phyloP scores from a whole-genome alignment of 2,113 vertebrate species.

The Todiramphus saurophagus region DNA sequence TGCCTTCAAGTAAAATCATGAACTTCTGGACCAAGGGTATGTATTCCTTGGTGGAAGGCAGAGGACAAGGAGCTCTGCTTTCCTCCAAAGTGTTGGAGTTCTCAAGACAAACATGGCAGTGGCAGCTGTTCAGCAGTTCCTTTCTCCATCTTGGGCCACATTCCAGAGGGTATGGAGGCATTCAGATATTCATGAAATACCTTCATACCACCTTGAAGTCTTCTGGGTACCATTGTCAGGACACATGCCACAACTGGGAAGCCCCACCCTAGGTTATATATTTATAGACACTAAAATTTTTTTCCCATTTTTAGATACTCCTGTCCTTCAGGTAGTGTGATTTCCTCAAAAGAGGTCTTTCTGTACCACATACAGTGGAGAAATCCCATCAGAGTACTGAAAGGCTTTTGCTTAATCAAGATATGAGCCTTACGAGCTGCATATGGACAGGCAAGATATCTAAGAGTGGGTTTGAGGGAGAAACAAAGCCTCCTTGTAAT shows the following conservation, averaged over 20 bases:
- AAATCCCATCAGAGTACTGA: not conserved
- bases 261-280: not conserved
- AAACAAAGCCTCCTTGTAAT: not conserved
- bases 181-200: not conserved
- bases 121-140: not conserved
- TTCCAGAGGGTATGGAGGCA: not conserved
- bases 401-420: not conserved
- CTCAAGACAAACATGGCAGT: not conserved
- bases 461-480: not conserved
- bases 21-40: not conserved
- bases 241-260: not conserved
- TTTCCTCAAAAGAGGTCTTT: not conserved
- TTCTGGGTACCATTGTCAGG: not conserved
- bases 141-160: not conserved
- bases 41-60: not conserved
- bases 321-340: not conserved
- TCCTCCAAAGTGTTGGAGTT: accelerated
- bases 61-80: not conserved
- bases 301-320: not conserved
- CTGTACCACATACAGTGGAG: accelerated
- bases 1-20: not conserved
- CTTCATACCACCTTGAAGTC: not conserved
- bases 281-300: not conserved
- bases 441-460: not conserved
- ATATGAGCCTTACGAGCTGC: not conserved